Conservation (phyloP, 2,797 vertebrate species). For the Tokudaia muenninki region DNA sequence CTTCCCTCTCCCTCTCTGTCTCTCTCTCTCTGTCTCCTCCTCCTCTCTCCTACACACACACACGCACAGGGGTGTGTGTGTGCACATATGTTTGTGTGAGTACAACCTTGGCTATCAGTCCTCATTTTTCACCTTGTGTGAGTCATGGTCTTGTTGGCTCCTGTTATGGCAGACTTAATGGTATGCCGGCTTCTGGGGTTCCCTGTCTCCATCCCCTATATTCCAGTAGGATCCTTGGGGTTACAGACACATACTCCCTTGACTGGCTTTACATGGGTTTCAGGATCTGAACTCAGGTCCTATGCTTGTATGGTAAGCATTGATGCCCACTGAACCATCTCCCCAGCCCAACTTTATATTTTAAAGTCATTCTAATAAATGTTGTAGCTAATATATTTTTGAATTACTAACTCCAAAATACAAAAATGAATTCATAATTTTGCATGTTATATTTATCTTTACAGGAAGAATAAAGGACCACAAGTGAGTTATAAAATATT, state of each 20-base stretch:
- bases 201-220: neutral
- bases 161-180: neutral
- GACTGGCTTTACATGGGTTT: neutral
- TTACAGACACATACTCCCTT: neutral
- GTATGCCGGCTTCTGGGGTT: neutral
- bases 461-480: neutral
- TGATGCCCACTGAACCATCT: neutral
- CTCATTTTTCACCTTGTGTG: neutral
- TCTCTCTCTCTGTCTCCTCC: accelerated
- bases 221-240: neutral
- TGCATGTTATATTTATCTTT: conserved; percentile 26
- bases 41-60: no score
- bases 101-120: neutral
- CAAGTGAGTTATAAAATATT: neutral
- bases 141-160: neutral
- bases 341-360: neutral
- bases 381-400: conserved; percentile 9
- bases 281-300: neutral
- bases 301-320: neutral
- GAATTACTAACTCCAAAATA: conserved; percentile 15
- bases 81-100: neutral
- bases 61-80: no score
- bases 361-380: conserved; percentile 9
- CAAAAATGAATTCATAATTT: conserved; percentile 41
- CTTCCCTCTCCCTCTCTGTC: no score